These are phyloP conservation scores for Spongilla lacustris DNA, from an alignment of 37 sponge, comb jelly and placozoan genomes.

Conservation along the genomic window DNA sequence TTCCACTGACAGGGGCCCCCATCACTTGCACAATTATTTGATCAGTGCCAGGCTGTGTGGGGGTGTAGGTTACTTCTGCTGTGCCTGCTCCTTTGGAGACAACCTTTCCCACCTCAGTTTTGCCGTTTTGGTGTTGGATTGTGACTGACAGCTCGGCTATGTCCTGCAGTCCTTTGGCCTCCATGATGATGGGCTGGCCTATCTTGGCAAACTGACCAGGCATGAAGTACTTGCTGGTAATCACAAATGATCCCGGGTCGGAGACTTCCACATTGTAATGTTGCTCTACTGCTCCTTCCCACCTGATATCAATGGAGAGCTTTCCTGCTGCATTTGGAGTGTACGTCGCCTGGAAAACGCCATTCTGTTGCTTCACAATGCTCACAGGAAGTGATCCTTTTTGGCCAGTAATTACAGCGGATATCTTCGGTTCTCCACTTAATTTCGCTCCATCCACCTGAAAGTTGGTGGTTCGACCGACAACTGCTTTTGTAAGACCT, in stretches of 20 bases:
- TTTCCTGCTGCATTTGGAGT: constrained; percentile 50
- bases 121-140: constrained; percentile 52
- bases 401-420: not conserved
- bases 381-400: constrained; percentile 19
- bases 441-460: constrained; percentile 56
- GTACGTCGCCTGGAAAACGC: constrained; percentile 61
- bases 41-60: constrained; percentile 48
- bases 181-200: constrained; percentile 37
- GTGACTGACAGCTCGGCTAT: constrained; percentile 36
- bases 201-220: constrained; percentile 52
- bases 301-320: constrained; percentile 61
- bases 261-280: constrained; percentile 40
- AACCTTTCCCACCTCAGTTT: constrained; percentile 25
- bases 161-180: constrained; percentile 32
- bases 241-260: constrained; percentile 49
- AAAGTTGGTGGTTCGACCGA: constrained; percentile 55
- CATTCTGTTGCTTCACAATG: not conserved
- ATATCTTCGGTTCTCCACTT: constrained; percentile 60
- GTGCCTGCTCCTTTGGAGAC: constrained; percentile 20
- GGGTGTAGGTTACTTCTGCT: constrained; percentile 63
- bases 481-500: constrained; percentile 64
- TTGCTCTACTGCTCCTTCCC: constrained; percentile 36
- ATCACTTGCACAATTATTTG: constrained; percentile 58
- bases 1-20: constrained; percentile 56
- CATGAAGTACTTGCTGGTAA: constrained; percentile 49